phyloP scores from a whole-genome alignment of 2,113 vertebrate genomes.

The Fregata magnificens region DNA sequence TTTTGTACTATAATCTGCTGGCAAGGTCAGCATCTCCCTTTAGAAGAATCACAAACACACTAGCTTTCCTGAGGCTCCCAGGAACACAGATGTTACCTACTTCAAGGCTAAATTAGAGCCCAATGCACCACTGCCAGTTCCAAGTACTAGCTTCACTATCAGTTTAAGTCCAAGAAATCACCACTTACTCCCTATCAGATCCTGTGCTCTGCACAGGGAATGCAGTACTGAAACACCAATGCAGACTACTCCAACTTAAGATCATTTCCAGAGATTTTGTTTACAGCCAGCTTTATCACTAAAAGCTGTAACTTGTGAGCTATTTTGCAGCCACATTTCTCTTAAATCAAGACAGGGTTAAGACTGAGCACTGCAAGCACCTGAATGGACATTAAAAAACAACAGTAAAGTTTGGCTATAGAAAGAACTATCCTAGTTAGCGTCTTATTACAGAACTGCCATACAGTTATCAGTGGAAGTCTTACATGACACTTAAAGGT shows the following conservation, averaged over 20 bases:
- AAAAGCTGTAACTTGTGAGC: neutral
- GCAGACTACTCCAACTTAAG: accelerated
- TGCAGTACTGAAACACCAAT: neutral
- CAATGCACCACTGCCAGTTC: neutral
- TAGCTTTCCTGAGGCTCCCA: neutral
- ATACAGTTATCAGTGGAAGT: neutral
- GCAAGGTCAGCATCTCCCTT: constrained; percentile 28
- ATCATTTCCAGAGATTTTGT: neutral
- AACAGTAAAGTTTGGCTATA: neutral
- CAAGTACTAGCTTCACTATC: neutral
- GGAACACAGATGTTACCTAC: neutral
- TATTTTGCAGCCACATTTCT: neutral
- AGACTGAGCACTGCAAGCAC: neutral
- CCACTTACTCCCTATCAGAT: neutral
- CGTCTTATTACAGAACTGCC: neutral
- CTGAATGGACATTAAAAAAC: neutral
- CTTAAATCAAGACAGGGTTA: neutral
- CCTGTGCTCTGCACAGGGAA: neutral
- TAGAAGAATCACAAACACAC: neutral
- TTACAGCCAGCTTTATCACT: neutral
- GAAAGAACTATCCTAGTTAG: neutral
- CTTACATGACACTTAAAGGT: neutral
- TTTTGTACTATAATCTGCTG: neutral
- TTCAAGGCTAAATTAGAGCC: neutral
- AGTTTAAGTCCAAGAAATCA: neutral